Base-by-base conservation (phyloP, 2,113 vertebrate species). In the Falcunculus frontatus region DNA sequence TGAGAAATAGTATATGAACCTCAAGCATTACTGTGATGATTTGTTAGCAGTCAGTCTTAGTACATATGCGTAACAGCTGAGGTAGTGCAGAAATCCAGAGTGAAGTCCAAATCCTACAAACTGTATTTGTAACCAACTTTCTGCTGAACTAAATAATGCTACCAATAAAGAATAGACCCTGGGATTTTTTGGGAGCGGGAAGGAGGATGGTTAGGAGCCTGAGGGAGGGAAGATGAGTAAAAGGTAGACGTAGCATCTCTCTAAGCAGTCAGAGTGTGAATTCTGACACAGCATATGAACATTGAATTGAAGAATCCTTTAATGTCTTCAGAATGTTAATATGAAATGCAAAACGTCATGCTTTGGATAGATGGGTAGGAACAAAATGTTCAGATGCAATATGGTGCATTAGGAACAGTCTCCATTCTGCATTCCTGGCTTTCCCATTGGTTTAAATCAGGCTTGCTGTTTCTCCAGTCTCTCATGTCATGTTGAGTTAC, bases 381-480 rank as follows among this genome's bases (percentile, higher is more conserved):
- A 97, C 93, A 96, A 93, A 95, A 94, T 95, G 96, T 96, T 93
- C 92, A 95, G 88, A 75, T 96, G 92, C 96, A 96, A 95, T 95
- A 96, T 94, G 90, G 88, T 96, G 83, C 94, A 95, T 96, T 94
- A 95, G 82, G 83, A 95, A 69, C 94, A 95, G 87, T 89, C 93
- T 96, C 91, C 95, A 94, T 94, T 92, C 93, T 95, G 94, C 85
- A 89, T 95, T 96, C 79, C 88, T 97, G 95, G 88, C 88, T 96
- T 94, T 95, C 89, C 80, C 64, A 64, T 94, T 95, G 88, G 88
- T 95, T 94, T 95, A 95, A 87, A 90, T 95, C 92, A 92, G 80
- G 56, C 88, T 92, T 95, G 76, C 85, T 96, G 89, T 93, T 96
- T 91, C 83, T 96, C 77, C 64, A 93, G 83, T 88, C 88, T 90